These are phyloP conservation scores for Indicator indicator DNA, from an alignment of 2,113 vertebrate species.

Conservation along the genomic window DNA sequence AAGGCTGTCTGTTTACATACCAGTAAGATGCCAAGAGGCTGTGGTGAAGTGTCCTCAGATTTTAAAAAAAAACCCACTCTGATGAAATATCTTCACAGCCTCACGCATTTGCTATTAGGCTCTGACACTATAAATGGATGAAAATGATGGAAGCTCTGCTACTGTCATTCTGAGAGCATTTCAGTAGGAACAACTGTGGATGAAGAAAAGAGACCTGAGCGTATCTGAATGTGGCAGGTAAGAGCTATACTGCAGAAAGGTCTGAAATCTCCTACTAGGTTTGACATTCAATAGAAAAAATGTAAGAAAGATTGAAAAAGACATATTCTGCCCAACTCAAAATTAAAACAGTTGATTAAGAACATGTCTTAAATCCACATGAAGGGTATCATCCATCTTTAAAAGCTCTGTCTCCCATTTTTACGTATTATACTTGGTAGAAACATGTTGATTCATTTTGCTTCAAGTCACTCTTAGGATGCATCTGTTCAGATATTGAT, in stretches of 20 bases:
- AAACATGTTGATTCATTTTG: slow-evolving; percentile 2
- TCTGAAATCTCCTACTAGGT: background rate
- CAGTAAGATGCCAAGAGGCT: background rate
- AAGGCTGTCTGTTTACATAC: background rate
- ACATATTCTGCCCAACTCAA: background rate
- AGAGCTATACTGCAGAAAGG: background rate
- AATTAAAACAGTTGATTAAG: slow-evolving; percentile 22
- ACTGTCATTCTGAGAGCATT: background rate
- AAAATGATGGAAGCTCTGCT: background rate
- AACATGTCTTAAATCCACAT: background rate
- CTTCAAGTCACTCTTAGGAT: background rate
- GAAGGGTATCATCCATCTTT: background rate
- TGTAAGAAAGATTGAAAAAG: background rate
- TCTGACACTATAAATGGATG: background rate
- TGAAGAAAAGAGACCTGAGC: background rate
- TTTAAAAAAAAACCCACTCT: background rate
- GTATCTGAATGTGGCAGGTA: background rate
- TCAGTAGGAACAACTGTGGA: background rate
- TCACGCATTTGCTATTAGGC: background rate
- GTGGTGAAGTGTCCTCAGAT: background rate
- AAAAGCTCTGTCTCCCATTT: background rate
- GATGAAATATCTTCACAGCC: background rate
- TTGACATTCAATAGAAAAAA: background rate
- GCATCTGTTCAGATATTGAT: background rate
- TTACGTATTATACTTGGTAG: background rate